Evolutionary conservation across 2,113 vertebrate genomes (phyloP), one percentile per base, ranked within the genome.

Genomic region (Casuarius casuarius): DNA sequence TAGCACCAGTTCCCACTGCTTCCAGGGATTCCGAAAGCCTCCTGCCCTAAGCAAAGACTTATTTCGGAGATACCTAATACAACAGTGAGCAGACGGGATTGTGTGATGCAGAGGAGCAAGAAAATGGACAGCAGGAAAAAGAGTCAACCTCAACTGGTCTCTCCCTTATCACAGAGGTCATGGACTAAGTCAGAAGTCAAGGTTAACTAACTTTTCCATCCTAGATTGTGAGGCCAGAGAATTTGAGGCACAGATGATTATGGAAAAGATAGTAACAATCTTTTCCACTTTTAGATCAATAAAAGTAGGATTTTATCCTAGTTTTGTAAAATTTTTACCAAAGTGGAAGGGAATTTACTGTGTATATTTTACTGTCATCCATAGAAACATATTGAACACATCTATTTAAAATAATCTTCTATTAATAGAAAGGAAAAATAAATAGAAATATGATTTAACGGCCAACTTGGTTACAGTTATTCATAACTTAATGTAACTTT

Each of bases 1-100:
- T 1, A 83, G 29, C n/a, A 46, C 46, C 29, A 20, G 25, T 75
- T 88, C 15, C 23, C 15, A 48, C 9, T 0, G 5, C 84, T 89
- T 92, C 59, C 56, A 92, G 44, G 52, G 75, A 94, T 68, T 89
- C 38, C 78, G 31, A 94, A 86, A n/a, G 42, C 8, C 33, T 33
- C 33, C 59, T 62, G 33, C 18, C n/a, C 38, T 46, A n/a, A 79
- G 26, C 72, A 31, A 84, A 81, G 35, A 67, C 72, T 78, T 90
- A 73, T 91, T 56, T 83, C 38, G 71, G 58, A 28, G 9, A 80
- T 90, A 62, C 25, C 67, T 38, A 72, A 54, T 22, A 72, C 19
- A 84, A 15, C 18, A 63, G 46, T 56, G 72, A 90, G 58, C 67
- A 85, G 62, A 79, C 16, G 21, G 13, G 48, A 83, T 58, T n/a